Evolutionary conservation across 2,888 invertebrate species (phyloP).

Genomic region (Drosophila infuscata): DNA sequence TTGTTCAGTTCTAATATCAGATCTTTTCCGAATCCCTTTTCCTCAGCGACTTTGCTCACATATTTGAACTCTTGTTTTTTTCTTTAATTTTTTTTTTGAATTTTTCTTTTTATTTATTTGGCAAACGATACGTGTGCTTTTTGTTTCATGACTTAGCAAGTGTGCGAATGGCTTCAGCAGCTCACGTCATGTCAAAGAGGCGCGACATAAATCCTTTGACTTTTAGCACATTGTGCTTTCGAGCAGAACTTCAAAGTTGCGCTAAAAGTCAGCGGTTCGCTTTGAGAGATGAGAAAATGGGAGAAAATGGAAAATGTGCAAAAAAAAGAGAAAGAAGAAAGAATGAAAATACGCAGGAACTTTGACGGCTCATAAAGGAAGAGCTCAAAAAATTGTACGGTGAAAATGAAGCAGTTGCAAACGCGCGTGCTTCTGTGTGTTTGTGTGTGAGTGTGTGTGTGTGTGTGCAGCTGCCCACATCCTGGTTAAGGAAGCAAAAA

Average conservation of each 20-base stretch:
- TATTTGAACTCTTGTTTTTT: constrained; percentile 16
- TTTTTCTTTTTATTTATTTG: neutral
- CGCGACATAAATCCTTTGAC: constrained; percentile 52
- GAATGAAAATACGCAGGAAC: constrained; percentile 19
- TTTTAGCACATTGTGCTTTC: constrained; percentile 50
- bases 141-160: constrained; percentile 15
- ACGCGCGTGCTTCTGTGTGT: neutral
- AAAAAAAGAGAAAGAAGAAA: neutral
- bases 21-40: neutral
- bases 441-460: neutral
- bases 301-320: neutral
- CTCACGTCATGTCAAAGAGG: constrained; percentile 42
- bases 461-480: constrained; percentile 29
- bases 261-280: constrained; percentile 38
- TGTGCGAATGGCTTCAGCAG: constrained; percentile 39
- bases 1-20: neutral
- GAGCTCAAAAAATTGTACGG: constrained; percentile 43
- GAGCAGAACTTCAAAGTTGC: constrained; percentile 60
- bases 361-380: constrained; percentile 46
- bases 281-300: constrained; percentile 32
- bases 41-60: neutral
- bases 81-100: too few species aligned
- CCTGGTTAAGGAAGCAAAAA: constrained; percentile 18
- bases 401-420: constrained; percentile 38
- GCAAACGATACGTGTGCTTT: constrained; percentile 1